Conservation (phyloP, 2,888 invertebrate genomes). For the Anarsia innoxiella region DNA sequence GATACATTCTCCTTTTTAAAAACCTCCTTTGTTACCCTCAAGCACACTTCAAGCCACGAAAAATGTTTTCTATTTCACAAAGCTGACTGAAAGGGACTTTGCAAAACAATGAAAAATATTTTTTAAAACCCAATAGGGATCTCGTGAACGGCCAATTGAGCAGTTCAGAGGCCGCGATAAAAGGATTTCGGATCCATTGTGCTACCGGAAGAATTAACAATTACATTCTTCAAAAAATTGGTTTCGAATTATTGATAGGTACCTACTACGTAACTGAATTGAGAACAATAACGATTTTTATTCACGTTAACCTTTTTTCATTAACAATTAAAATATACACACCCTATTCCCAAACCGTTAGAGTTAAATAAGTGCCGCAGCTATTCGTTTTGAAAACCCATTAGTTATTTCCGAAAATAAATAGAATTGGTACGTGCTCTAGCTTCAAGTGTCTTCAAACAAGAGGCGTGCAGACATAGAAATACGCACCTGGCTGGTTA, state of each 20-base stretch:
- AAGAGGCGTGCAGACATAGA: conserved; percentile 1
- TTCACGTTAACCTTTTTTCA: neutral
- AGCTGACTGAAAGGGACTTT: conserved; percentile 6
- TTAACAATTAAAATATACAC: too few species aligned
- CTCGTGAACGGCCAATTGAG: conserved; percentile 45
- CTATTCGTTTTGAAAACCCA: conserved; percentile 5
- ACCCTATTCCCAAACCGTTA: too few species aligned
- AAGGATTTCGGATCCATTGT: neutral
- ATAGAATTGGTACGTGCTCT: conserved; percentile 24
- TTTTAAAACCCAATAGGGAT: conserved; percentile 25
- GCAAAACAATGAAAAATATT: conserved; percentile 24
- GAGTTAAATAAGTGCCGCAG: neutral
- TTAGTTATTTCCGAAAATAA: conserved; percentile 18
- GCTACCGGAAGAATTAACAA: neutral
- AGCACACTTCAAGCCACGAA: conserved; percentile 39
- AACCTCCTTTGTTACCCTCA: conserved; percentile 50
- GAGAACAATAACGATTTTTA: neutral
- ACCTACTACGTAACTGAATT: neutral
- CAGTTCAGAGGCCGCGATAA: conserved; percentile 24
- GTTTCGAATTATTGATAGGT: neutral
- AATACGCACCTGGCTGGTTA: conserved; percentile 13
- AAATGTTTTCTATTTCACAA: too few species aligned
- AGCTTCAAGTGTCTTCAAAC: conserved; percentile 25
- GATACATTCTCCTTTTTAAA: conserved; percentile 41
- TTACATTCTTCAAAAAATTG: too few species aligned